phyloP scores from a whole-genome alignment of 1,140 invertebrate genomes.

The Oedothorax gibbosus region DNA sequence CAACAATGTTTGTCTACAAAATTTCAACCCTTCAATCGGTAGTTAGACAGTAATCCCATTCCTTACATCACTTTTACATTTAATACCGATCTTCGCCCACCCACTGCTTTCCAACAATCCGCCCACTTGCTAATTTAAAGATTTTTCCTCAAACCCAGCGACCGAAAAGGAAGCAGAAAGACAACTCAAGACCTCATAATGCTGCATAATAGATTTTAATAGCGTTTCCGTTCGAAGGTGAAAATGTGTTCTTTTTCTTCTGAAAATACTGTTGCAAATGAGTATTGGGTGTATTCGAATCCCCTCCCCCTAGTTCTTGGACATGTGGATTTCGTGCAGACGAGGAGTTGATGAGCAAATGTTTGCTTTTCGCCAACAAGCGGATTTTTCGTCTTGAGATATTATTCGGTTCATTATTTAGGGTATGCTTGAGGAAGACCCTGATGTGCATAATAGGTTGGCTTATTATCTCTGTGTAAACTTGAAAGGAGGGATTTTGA shows the following conservation, averaged over 20 bases:
- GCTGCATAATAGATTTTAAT: constrained; percentile 50
- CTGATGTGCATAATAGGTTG: too few species aligned
- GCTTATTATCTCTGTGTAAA: too few species aligned
- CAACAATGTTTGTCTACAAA: background rate
- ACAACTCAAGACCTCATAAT: constrained; percentile 48
- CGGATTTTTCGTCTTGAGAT: background rate
- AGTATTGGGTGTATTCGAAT: background rate
- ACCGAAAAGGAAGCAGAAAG: background rate
- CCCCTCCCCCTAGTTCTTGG: background rate
- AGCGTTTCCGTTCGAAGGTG: constrained; percentile 25
- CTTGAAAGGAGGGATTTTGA: too few species aligned
- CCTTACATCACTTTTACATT: background rate
- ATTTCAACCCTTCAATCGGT: too few species aligned
- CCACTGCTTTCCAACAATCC: constrained; percentile 16
- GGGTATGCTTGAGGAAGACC: too few species aligned
- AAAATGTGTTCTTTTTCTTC: constrained; percentile 48
- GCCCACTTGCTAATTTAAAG: constrained; percentile 30
- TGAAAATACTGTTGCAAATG: constrained; percentile 17
- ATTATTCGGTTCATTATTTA: too few species aligned
- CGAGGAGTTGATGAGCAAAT: background rate
- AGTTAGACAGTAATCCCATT: background rate
- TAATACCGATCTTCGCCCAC: background rate
- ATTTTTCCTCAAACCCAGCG: constrained; percentile 12
- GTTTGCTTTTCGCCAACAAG: constrained; percentile 16
- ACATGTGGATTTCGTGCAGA: constrained; percentile 16